Percentiles rank a stretch among this genome's conserved stretches.
These are phyloP conservation scores for Semaprochilodus insignis DNA, from an alignment of 2,797 vertebrate species.

Conservation along the genomic window DNA sequence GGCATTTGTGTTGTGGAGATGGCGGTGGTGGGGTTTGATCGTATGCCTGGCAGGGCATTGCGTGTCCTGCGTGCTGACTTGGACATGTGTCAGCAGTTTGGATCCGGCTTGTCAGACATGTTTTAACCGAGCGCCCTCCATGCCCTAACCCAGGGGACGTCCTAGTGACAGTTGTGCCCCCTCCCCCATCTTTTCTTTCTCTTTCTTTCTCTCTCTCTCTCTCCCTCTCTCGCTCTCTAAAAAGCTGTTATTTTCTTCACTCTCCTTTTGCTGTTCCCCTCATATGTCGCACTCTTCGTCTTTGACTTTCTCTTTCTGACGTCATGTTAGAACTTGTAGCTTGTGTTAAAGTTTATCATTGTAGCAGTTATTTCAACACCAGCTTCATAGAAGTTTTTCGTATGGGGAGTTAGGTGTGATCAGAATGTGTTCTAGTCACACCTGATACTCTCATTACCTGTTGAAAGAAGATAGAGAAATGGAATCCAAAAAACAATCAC, in stretches of 20 bases:
- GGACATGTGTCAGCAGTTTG: slow-evolving; percentile 75
- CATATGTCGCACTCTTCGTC: neutral
- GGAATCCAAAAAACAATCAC: slow-evolving; percentile 67
- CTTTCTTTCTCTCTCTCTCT: neutral
- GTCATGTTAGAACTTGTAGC: neutral
- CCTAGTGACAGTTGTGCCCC: slow-evolving; percentile 72
- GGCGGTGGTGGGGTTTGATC: neutral
- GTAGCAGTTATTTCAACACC: neutral
- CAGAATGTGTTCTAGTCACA: slow-evolving; percentile 22
- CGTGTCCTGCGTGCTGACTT: slow-evolving; percentile 68
- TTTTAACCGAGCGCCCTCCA: slow-evolving; percentile 68
- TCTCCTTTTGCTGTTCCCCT: neutral
- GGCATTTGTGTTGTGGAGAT: slow-evolving; percentile 9
- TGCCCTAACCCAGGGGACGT: slow-evolving; percentile 69
- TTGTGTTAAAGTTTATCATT: neutral
- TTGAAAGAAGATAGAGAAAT: neutral
- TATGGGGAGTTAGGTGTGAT: slow-evolving; percentile 1
- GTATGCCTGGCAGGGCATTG: slow-evolving; percentile 41
- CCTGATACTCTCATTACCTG: slow-evolving; percentile 3
- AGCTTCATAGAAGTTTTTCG: neutral
- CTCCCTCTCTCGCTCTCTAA: neutral
- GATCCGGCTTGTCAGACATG: slow-evolving; percentile 81
- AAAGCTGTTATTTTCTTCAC: slow-evolving; percentile 33
- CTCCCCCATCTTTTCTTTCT: slow-evolving; percentile 14
- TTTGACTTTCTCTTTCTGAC: neutral